Percentiles rank a stretch among this genome's conserved stretches.
Evolutionary conservation across 2,797 vertebrate genomes (phyloP).

Genomic region (Vireo griseus): DNA sequence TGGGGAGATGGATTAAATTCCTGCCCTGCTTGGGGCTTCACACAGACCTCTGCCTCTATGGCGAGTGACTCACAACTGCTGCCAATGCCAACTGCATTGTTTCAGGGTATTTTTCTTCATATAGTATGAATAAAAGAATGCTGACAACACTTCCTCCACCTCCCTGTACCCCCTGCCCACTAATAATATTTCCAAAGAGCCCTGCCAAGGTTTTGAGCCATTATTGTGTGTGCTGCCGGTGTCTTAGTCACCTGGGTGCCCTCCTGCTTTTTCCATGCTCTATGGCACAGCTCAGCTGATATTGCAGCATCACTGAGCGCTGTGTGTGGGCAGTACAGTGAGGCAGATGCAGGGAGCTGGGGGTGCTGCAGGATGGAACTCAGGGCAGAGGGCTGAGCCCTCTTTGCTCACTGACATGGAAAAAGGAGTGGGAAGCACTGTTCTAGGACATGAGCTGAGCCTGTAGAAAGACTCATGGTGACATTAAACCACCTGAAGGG

Average conservation of each 20-base stretch:
- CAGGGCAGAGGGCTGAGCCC: background rate
- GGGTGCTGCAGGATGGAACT: background rate
- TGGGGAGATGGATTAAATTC: background rate
- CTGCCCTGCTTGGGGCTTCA: background rate
- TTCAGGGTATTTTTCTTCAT: constrained; percentile 6
- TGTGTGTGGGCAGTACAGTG: fast-evolving
- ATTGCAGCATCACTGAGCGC: fast-evolving
- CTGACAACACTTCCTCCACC: background rate
- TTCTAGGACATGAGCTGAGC: background rate
- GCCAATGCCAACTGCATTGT: background rate
- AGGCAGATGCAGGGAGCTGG: background rate
- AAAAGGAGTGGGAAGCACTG: background rate
- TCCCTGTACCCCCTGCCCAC: background rate
- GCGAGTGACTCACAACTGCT: background rate
- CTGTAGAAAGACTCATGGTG: background rate
- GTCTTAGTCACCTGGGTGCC: background rate
- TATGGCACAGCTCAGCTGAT: background rate
- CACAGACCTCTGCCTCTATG: background rate
- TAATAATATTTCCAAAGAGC: background rate
- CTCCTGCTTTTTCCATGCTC: background rate
- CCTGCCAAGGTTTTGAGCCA: background rate
- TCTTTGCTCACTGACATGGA: background rate
- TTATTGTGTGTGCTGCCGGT: background rate
- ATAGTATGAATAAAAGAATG: background rate
- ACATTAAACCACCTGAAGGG: background rate